These are phyloP conservation scores for Eumeta japonica DNA, from an alignment of 1,140 invertebrate genomes.

Conservation along the genomic window DNA sequence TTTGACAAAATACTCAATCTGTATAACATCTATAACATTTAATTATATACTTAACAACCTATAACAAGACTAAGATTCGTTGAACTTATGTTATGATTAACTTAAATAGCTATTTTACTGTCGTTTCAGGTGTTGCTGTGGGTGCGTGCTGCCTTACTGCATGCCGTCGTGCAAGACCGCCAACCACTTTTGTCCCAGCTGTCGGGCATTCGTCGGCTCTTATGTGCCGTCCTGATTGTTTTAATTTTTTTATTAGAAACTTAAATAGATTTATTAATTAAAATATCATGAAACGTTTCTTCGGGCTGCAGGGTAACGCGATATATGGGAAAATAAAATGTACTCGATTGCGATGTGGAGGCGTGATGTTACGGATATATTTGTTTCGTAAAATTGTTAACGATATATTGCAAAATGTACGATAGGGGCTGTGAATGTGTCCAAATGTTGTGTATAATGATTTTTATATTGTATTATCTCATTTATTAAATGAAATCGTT, in stretches of 20 bases:
- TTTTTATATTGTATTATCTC: too few species aligned
- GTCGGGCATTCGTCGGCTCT: slow-evolving; percentile 52
- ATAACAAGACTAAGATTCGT: not conserved
- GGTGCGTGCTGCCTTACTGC: slow-evolving; percentile 59
- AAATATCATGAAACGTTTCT: not conserved
- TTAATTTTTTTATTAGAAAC: not conserved
- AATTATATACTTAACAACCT: not conserved
- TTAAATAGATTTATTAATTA: not conserved
- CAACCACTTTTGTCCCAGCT: slow-evolving; percentile 60
- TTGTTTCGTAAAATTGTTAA: too few species aligned
- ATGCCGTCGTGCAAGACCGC: slow-evolving; percentile 56
- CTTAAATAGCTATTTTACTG: not conserved
- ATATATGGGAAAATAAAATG: too few species aligned
- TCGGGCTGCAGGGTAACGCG: too few species aligned
- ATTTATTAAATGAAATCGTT: too few species aligned
- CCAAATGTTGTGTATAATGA: too few species aligned
- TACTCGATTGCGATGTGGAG: too few species aligned
- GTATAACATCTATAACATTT: too few species aligned
- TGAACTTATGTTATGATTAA: slow-evolving; percentile 3
- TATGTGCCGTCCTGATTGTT: slow-evolving; percentile 7
- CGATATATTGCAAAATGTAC: too few species aligned
- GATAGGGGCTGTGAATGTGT: too few species aligned
- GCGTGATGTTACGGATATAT: too few species aligned
- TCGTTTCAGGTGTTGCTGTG: slow-evolving; percentile 57
- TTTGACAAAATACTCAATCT: not conserved